Percentiles rank a stretch among this genome's conserved stretches.
phyloP scores from a whole-genome alignment of 2,888 invertebrate species.

The Bhutanitis thaidina region DNA sequence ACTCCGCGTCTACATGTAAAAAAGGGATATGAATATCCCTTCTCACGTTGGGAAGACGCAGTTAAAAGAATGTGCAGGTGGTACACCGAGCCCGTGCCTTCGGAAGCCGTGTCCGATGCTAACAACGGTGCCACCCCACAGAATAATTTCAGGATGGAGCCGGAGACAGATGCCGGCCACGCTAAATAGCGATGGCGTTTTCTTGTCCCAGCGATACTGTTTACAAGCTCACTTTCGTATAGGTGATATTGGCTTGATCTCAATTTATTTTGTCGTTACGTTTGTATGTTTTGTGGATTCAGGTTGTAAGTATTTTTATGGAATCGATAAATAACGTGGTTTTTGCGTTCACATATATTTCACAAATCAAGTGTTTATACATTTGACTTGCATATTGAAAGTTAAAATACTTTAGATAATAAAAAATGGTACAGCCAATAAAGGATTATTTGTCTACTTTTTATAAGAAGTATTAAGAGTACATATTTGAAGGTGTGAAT shows the following conservation, averaged over 20 bases:
- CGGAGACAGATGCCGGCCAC: slow-evolving; percentile 40
- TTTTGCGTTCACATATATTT: no score
- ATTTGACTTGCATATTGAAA: no score
- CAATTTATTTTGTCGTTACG: slow-evolving; percentile 3
- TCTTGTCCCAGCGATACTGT: slow-evolving; percentile 41
- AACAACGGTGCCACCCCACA: slow-evolving; percentile 36
- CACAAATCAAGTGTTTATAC: no score
- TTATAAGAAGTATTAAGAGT: no score
- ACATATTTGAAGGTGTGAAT: no score
- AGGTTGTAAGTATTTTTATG: background rate
- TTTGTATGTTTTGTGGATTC: background rate
- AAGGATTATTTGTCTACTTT: no score
- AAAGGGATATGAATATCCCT: slow-evolving; percentile 49
- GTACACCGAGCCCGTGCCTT: slow-evolving; percentile 52
- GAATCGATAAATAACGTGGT: no score
- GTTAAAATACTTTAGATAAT: no score
- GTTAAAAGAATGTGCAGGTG: slow-evolving; percentile 78
- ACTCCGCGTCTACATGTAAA: slow-evolving; percentile 61
- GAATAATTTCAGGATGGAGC: slow-evolving; percentile 40
- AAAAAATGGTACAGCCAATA: no score
- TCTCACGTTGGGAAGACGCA: slow-evolving; percentile 80
- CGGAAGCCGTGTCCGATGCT: slow-evolving; percentile 38
- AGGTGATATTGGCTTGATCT: slow-evolving; percentile 56
- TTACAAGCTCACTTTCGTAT: slow-evolving; percentile 44
- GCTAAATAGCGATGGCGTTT: slow-evolving; percentile 67